Conservation (phyloP, 2,113 vertebrate species). For the Rhinoderma darwinii region DNA sequence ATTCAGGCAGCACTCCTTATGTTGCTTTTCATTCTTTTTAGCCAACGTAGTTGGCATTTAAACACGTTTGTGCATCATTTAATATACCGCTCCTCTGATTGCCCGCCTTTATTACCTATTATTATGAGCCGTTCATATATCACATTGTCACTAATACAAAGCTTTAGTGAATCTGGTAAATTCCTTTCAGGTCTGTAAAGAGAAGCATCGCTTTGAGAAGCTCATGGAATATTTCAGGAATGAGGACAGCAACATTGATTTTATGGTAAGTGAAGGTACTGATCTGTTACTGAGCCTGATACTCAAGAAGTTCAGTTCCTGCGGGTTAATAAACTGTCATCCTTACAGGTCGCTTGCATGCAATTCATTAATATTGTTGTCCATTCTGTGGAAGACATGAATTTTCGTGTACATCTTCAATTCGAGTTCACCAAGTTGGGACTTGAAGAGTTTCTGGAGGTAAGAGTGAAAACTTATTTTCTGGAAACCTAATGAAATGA, state of each 20-base stretch:
- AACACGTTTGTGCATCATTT: too few species aligned
- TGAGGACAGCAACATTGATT: conserved; percentile 97
- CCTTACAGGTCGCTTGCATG: conserved; percentile 92
- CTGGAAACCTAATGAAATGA: too few species aligned
- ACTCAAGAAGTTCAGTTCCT: too few species aligned
- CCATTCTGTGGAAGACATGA: conserved; percentile 98
- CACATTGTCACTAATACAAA: background rate
- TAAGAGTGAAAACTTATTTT: conserved; percentile 59
- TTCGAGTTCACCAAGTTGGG: conserved; percentile 96
- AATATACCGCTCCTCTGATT: too few species aligned
- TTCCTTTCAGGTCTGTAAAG: conserved; percentile 87
- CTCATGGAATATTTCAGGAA: conserved; percentile 96
- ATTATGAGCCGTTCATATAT: too few species aligned
- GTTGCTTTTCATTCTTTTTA: too few species aligned
- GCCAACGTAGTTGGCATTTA: too few species aligned
- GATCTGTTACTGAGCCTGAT: background rate
- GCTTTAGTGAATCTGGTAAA: background rate
- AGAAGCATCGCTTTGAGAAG: conserved; percentile 94
- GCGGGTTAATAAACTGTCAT: background rate
- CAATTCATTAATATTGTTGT: conserved; percentile 99
- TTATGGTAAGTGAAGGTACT: conserved; percentile 80
- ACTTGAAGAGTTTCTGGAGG: conserved; percentile 94
- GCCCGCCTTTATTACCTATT: too few species aligned
- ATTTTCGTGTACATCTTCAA: conserved; percentile 95
- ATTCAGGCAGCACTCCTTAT: background rate